phyloP scores from a whole-genome alignment of 2,797 vertebrate genomes.

The Philypnodon macrostomus region DNA sequence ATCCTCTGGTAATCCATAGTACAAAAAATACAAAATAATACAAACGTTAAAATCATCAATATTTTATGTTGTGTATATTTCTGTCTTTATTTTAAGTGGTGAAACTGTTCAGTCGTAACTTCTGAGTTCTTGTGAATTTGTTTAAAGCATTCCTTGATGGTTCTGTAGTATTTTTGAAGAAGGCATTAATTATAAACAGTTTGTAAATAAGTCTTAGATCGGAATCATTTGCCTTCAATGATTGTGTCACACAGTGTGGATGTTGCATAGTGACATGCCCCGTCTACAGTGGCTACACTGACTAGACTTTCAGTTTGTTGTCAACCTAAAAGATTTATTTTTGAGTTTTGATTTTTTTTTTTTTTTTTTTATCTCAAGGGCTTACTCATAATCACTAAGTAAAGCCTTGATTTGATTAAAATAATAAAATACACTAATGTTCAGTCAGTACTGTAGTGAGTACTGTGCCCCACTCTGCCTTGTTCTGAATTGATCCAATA shows the following conservation, averaged over 20 bases:
- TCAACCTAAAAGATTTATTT: no score
- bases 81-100: conserved; percentile 63
- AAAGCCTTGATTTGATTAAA: conserved; percentile 23
- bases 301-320: no score
- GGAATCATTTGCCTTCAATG: conserved; percentile 39
- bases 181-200: conserved; percentile 53
- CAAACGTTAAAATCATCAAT: conserved; percentile 52
- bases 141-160: conserved; percentile 66
- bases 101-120: conserved; percentile 60
- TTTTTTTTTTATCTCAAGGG: conserved; percentile 24
- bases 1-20: conserved; percentile 27
- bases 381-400: conserved; percentile 22
- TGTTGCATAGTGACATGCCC: conserved; percentile 28
- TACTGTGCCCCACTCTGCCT: conserved; percentile 46
- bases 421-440: conserved; percentile 19
- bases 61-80: conserved; percentile 67
- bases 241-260: conserved; percentile 15
- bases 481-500: conserved; percentile 32
- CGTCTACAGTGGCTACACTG: conserved; percentile 40
- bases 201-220: conserved; percentile 58
- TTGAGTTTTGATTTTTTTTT: no score
- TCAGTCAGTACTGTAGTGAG: conserved; percentile 32
- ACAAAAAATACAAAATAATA: conserved; percentile 39
- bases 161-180: conserved; percentile 50
- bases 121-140: conserved; percentile 65